These are phyloP conservation scores for Neotragus moschatus DNA, from an alignment of 2,113 vertebrate genomes.

Conservation along the genomic window DNA sequence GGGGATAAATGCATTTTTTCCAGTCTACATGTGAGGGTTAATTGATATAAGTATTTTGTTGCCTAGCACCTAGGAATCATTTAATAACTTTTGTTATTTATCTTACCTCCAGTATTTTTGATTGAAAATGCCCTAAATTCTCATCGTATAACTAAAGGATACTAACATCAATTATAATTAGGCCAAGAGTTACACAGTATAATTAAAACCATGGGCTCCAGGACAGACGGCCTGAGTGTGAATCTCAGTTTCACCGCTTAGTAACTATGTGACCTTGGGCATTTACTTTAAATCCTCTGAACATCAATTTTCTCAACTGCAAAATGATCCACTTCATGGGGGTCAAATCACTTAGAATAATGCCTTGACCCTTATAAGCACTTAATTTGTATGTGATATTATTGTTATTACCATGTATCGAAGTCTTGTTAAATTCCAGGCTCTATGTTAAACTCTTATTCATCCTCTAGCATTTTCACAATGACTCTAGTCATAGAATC, in stretches of 20 bases:
- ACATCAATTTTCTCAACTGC: neutral
- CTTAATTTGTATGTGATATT: neutral
- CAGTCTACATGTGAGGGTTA: neutral
- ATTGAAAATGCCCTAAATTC: neutral
- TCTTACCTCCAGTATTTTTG: neutral
- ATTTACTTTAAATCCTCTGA: neutral
- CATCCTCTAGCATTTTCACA: neutral
- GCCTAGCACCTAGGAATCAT: neutral
- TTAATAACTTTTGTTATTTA: neutral
- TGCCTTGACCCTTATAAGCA: neutral
- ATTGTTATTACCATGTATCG: neutral
- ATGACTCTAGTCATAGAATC: neutral
- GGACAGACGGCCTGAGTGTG: neutral
- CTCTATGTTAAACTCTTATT: neutral
- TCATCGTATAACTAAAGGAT: neutral
- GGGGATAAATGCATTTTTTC: neutral
- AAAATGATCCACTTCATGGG: neutral
- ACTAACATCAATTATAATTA: neutral
- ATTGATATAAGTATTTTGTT: neutral
- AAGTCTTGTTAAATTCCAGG: neutral
- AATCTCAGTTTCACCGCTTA: neutral
- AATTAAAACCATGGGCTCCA: neutral
- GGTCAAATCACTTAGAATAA: slow-evolving; percentile 9
- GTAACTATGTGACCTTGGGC: neutral
- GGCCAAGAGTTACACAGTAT: neutral